Base-by-base conservation (phyloP, 2,113 vertebrate genomes). In the Psettodes erumei region DNA sequence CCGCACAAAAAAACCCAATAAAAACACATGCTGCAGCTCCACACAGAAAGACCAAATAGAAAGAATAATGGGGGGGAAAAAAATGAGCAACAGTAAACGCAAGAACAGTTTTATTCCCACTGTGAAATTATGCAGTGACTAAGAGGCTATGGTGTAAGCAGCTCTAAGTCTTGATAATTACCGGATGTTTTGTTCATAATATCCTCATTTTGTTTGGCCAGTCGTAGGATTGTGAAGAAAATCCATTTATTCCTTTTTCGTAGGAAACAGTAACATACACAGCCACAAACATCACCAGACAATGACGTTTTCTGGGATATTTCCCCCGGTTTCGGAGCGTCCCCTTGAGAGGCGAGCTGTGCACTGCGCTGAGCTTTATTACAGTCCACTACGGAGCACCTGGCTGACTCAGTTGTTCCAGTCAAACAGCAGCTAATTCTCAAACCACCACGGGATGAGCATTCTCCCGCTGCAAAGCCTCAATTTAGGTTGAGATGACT, bases 331-430 rank as follows among this genome's bases (percentile, higher is more conserved):
- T 82, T 54, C 7, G 3, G 18, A 25, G 33, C 50, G 18, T 51
- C 77, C 65, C 81, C 73, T 3, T 1, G 65, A 72, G 75, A 58
- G 13, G 50, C 21, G 43, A 32, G 64, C 78, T 45, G 56, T 40
- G 12, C 45, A 47, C 60, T 32, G 33, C 27, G 27, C 65, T 28
- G 43, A 71, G 84, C 84, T 82, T 85, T 65, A 81, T 70, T 64
- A 70, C 70, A 63, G 62, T 72, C 77, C 71, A 75, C 55, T 25
- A 10, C 9, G 42, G 66, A 75, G 59, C 77, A 60, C 75, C 72
- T 69, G 66, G 69, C 67, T 77, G 56, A 65, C 75, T 79, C 67
- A 50, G 61, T 87, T 72, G 59, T 82, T 82, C 79, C 65, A 69
- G 55, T 75, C 75, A 82, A 82, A 74, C 79, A 67, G 58, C 30